Conservation (phyloP, 30 jellyfish, hydroid and myxozoan genomes). For the Pseudorhiza aurosa region DNA sequence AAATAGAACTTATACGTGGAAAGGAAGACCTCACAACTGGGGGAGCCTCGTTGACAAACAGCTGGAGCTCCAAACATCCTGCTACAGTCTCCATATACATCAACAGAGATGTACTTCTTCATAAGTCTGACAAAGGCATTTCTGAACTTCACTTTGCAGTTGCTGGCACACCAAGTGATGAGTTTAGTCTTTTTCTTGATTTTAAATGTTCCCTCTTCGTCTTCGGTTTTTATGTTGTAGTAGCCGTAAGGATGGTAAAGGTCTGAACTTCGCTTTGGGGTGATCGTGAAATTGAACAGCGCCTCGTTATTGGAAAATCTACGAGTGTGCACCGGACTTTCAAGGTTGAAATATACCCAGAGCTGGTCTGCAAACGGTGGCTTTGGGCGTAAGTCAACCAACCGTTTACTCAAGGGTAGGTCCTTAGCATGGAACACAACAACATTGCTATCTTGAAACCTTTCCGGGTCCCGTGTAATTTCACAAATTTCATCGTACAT, state of each 20-base stretch:
- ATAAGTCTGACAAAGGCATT: conserved; percentile 27
- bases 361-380: conserved; percentile 25
- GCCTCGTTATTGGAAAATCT: conserved; percentile 28
- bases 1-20: conserved; percentile 54
- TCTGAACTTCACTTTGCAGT: conserved; percentile 45
- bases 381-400: conserved; percentile 16
- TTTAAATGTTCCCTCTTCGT: neutral
- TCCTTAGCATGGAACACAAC: conserved; percentile 81
- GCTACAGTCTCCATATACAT: conserved; percentile 70
- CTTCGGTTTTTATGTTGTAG: conserved; percentile 7
- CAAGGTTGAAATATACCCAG: conserved; percentile 74
- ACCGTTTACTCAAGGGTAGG: conserved; percentile 35
- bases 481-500: conserved; percentile 39
- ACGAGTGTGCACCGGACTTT: conserved; percentile 59
- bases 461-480: conserved; percentile 33
- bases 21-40: conserved; percentile 31
- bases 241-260: conserved; percentile 69
- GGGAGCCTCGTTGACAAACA: conserved; percentile 43
- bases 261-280: conserved; percentile 76
- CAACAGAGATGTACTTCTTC: conserved; percentile 43
- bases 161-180: conserved; percentile 74
- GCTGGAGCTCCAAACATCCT: conserved; percentile 18
- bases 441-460: conserved; percentile 46
- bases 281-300: conserved; percentile 69
- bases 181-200: conserved; percentile 19